A percentile compares a stretch with the other conserved stretches of the same genome.
Evolutionary conservation across 2,888 invertebrate species (phyloP).

Genomic region (Aleiodes alternator): DNA sequence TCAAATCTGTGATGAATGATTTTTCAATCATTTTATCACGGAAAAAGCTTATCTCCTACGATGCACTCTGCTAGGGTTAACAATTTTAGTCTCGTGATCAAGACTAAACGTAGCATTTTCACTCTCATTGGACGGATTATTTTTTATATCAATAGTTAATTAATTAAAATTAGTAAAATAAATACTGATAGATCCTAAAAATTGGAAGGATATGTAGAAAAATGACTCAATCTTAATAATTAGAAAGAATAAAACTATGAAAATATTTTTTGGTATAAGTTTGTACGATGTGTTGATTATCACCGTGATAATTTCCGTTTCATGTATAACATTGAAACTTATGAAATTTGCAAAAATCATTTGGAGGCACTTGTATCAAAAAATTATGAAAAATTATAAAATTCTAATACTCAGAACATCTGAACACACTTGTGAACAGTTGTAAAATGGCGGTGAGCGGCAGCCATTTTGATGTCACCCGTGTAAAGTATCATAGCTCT

Average conservation of each 20-base stretch:
- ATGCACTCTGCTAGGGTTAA: constrained; percentile 67
- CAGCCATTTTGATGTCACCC: background rate
- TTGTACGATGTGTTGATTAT: constrained; percentile 19
- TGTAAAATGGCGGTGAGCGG: too few species aligned
- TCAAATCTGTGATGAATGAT: background rate
- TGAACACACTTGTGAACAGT: background rate
- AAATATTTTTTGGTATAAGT: constrained; percentile 20
- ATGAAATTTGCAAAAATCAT: constrained; percentile 10
- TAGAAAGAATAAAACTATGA: constrained; percentile 2
- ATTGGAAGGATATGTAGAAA: constrained; percentile 15
- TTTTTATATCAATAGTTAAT: constrained; percentile 12
- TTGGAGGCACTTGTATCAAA: constrained; percentile 19
- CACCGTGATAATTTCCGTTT: constrained; percentile 15
- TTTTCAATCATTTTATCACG: background rate
- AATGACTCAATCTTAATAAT: constrained; percentile 18
- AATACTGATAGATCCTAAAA: constrained; percentile 23
- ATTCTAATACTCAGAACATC: constrained; percentile 19
- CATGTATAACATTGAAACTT: constrained; percentile 2
- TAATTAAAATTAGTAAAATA: constrained; percentile 18
- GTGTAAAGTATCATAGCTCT: too few species aligned
- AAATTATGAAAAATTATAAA: constrained; percentile 31
- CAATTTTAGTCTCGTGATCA: constrained; percentile 69
- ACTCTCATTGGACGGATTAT: constrained; percentile 46
- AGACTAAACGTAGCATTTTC: constrained; percentile 73
- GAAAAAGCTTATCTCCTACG: constrained; percentile 63